A percentile compares a stretch with the other conserved stretches of the same genome.
phyloP scores from a whole-genome alignment of 2,888 invertebrate species.

The Eupithecia abbreviata region DNA sequence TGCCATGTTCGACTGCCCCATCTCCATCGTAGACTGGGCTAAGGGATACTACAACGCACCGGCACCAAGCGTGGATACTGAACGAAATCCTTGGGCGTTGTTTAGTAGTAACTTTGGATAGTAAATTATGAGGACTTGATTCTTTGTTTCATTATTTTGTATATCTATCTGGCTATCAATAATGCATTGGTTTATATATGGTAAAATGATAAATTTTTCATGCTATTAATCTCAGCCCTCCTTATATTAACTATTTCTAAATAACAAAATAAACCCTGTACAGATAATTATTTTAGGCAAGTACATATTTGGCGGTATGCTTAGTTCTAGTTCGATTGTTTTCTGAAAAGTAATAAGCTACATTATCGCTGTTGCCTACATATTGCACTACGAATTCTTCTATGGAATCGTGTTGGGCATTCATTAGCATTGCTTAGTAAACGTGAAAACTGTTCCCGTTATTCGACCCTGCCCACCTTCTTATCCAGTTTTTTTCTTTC shows the following conservation, averaged over 20 bases:
- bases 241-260: not conserved
- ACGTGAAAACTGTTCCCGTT: slow-evolving; percentile 48
- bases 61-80: slow-evolving; percentile 49
- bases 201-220: no score
- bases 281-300: no score
- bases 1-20: slow-evolving; percentile 84
- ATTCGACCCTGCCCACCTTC: slow-evolving; percentile 44
- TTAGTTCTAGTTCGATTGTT: not conserved
- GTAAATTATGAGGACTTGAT: slow-evolving; percentile 2
- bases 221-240: no score
- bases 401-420: slow-evolving; percentile 39
- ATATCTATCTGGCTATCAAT: not conserved
- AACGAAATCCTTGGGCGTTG: slow-evolving; percentile 54
- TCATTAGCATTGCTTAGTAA: slow-evolving; percentile 43
- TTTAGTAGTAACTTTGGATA: slow-evolving; percentile 59
- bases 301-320: no score
- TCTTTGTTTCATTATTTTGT: not conserved
- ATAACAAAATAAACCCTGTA: not conserved
- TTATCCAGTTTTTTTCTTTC: slow-evolving; percentile 39
- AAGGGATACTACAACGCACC: slow-evolving; percentile 80
- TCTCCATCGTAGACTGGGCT: slow-evolving; percentile 87
- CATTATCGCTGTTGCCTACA: not conserved
- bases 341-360: not conserved
- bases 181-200: not conserved
- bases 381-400: slow-evolving; percentile 25